Evolutionary conservation across 35 echinoderm and acorn worm species (phyloP).

Genomic region (Eucidaris tribuloides): DNA sequence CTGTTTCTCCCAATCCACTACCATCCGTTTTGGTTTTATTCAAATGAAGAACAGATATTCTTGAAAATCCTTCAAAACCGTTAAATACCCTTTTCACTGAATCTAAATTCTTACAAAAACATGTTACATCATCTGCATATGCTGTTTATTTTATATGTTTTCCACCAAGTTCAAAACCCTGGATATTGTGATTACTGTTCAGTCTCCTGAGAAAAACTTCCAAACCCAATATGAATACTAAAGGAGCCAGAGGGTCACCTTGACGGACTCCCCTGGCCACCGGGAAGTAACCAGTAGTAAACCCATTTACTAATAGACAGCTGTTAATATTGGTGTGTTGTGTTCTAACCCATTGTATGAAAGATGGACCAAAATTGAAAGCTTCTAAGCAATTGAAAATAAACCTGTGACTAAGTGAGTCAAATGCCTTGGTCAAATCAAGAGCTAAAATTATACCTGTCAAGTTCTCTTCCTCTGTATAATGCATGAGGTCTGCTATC

Average conservation of each 20-base stretch:
- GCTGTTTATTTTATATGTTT: neutral
- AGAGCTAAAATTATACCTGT: no score
- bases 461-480: no score
- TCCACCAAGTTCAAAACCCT: neutral
- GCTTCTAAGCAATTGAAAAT: neutral
- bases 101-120: no score
- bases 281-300: neutral
- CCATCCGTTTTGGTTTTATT: no score
- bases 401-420: neutral
- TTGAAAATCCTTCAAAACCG: no score
- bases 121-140: neutral
- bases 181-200: neutral
- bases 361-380: neutral
- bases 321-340: neutral
- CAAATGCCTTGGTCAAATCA: no score
- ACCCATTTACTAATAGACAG: neutral
- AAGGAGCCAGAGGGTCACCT: neutral
- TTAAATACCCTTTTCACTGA: no score
- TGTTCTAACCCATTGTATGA: slow-evolving; percentile 1
- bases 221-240: neutral
- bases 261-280: neutral
- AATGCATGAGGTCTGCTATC: no score
- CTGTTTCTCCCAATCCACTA: no score
- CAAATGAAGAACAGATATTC: no score
- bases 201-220: neutral